Conservation (phyloP, 2,888 invertebrate genomes). For the Epinotia ramella region DNA sequence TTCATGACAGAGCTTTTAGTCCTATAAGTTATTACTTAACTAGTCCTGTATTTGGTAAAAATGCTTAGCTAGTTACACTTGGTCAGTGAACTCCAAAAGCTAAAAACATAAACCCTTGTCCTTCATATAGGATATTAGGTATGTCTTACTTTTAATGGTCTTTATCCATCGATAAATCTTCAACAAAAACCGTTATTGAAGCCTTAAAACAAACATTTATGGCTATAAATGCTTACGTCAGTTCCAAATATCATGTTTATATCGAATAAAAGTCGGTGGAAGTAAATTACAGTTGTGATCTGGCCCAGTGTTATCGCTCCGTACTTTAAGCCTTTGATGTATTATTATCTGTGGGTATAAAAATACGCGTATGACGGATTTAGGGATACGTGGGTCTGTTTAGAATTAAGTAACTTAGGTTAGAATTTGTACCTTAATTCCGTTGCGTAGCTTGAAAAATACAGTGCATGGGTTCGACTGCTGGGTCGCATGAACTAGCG, state of each 20-base stretch:
- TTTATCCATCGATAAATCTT: constrained; percentile 7
- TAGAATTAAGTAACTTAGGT: neutral
- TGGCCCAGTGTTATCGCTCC: constrained; percentile 34
- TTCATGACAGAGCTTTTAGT: too few species aligned
- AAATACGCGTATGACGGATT: constrained; percentile 44
- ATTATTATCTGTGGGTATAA: constrained; percentile 44
- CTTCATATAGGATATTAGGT: constrained; percentile 2
- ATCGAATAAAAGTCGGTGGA: constrained; percentile 37
- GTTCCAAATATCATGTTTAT: constrained; percentile 41
- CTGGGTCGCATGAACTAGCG: neutral
- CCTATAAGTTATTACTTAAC: too few species aligned
- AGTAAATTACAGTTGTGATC: constrained; percentile 44
- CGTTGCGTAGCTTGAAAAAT: neutral
- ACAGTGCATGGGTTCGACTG: neutral
- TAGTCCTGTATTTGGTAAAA: neutral
- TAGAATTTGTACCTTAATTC: neutral
- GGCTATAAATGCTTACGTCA: constrained; percentile 23
- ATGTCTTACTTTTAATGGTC: neutral
- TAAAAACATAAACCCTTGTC: neutral
- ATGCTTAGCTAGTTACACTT: neutral
- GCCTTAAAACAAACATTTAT: constrained; percentile 34
- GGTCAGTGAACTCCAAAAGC: too few species aligned
- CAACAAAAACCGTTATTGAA: constrained; percentile 4
- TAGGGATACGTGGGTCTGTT: constrained; percentile 23
- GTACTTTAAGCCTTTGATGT: constrained; percentile 45